phyloP scores from a whole-genome alignment of 1,140 invertebrate species.

The Apolygus lucorum region DNA sequence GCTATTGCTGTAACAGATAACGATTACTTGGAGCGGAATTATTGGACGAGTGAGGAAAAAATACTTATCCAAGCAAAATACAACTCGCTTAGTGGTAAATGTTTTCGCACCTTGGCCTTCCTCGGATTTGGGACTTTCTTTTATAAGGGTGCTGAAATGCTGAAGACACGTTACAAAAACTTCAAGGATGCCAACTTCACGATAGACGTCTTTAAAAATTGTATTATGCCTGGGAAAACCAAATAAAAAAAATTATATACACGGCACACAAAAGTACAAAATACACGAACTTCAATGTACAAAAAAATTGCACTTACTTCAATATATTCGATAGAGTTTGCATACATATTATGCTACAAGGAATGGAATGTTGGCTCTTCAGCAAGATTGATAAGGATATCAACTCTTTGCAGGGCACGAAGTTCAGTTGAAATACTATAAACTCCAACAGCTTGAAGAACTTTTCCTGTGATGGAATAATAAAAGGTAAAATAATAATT shows the following conservation, averaged over 20 bases:
- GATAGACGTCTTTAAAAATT: conserved; percentile 95
- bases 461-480: conserved; percentile 58
- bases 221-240: conserved; percentile 61
- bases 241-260: background rate
- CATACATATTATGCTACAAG: conserved; percentile 79
- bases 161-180: conserved; percentile 91
- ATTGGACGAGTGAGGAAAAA: background rate
- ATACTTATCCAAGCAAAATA: background rate
- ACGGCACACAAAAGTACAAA: background rate
- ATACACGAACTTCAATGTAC: background rate
- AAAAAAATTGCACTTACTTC: conserved; percentile 45
- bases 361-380: conserved; percentile 66
- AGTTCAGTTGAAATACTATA: conserved; percentile 93
- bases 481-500: background rate
- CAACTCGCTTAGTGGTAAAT: too few species aligned
- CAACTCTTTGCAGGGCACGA: conserved; percentile 97
- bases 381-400: conserved; percentile 89
- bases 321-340: conserved; percentile 81
- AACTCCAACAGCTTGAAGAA: conserved; percentile 94
- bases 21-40: background rate
- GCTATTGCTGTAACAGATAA: too few species aligned
- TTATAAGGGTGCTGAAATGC: conserved; percentile 57
- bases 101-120: background rate
- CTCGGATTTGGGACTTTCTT: conserved; percentile 30
- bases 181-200: conserved; percentile 95